Base-by-base conservation (phyloP, 2,888 invertebrate species). In the Drosophila trichaetosa region DNA sequence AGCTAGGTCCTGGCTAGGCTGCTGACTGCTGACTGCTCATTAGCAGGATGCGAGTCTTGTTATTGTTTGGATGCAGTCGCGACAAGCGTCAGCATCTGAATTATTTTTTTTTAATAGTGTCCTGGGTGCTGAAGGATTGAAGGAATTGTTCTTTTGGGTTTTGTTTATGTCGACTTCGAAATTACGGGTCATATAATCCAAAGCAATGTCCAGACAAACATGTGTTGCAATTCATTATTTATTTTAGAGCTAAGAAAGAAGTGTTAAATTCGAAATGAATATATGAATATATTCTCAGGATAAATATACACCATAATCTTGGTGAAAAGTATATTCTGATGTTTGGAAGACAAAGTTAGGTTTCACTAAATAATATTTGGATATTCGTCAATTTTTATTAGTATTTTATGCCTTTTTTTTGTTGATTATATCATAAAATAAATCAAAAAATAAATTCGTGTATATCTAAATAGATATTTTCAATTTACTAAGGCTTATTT, bases 11-110 rank as follows among this genome's bases (percentile, higher is more conserved):
- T 54, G 69, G 36, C 67, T 57, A 49, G 58, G n/a, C 60, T 13
- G 27, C 49, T 29, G 59, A 62, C 68, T 34, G 54, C 77, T 83
- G 61, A 59, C 69, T 36, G 57, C 76, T 84, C 84, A 82, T 84
- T 85, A 82, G 70, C 79, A 76, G 73, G 36, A 60, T 60, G 62
- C 73, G 36, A 46, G 58, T 54, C 59, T 53, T 60, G 72, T 69
- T 73, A 69, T 79, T 80, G 83, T 72, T 69, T 78, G 72, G 81
- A 74, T 75, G 73, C 64, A 74, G 86, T 76, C 87, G 83, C 87
- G 82, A 78, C 87, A 63, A 60, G 33, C 48, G 46, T 36, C 59
- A 72, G 83, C 70, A 81, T 77, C 62, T 66, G 64, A 46, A 53
- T 69, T 59, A 59, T 72, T 73, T 68, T 60, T 36, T 27, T 56